Conservation (phyloP, 30 jellyfish, hydroid and myxozoan species). For the Sanderia malayensis region DNA sequence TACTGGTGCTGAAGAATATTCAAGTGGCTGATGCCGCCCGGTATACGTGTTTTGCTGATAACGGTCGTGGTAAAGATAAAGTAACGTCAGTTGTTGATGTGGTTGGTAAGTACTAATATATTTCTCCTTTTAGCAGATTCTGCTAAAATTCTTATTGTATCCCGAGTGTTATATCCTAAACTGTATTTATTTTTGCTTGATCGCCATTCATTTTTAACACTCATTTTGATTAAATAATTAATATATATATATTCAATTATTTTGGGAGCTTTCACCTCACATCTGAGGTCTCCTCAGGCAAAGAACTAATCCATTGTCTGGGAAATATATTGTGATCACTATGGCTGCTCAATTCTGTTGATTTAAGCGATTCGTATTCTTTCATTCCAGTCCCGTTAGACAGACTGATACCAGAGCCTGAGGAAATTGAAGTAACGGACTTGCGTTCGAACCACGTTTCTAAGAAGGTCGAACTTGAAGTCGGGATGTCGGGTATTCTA, state of each 20-base stretch:
- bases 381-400: constrained; percentile 38
- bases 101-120: constrained; percentile 27
- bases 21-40: constrained; percentile 74
- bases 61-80: constrained; percentile 43
- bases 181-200: no score
- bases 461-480: constrained; percentile 18
- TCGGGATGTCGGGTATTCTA: constrained; percentile 42
- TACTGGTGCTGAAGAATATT: constrained; percentile 30
- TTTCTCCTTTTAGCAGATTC: neutral
- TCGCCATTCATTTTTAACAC: no score
- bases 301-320: no score
- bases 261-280: no score
- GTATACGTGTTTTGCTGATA: constrained; percentile 63
- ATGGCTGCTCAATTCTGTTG: no score
- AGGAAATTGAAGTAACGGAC: constrained; percentile 14
- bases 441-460: constrained; percentile 35
- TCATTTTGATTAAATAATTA: no score
- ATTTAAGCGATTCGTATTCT: no score
- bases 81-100: constrained; percentile 42
- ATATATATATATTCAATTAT: no score
- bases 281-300: no score
- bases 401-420: constrained; percentile 33
- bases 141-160: no score
- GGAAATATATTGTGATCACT: no score
- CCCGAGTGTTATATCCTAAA: no score